Evolutionary conservation across 2,888 invertebrate species (phyloP).

Genomic region (Homarus gammarus): DNA sequence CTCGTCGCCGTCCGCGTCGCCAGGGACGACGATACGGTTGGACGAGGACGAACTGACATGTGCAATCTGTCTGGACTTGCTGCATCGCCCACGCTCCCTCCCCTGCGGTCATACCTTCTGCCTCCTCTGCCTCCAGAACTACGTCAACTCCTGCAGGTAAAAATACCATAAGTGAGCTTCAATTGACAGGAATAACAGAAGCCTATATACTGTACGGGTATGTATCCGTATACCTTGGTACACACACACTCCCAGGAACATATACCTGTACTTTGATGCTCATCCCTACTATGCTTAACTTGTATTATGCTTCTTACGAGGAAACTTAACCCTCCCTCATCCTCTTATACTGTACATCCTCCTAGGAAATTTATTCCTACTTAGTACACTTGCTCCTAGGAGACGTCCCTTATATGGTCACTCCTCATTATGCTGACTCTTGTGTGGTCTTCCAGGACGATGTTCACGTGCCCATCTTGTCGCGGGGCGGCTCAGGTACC

Average conservation of each 20-base stretch:
- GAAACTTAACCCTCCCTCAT: too few species aligned
- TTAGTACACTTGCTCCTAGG: too few species aligned
- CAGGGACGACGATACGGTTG: neutral
- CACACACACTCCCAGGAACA: constrained; percentile 9
- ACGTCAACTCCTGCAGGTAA: constrained; percentile 78
- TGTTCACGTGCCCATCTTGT: constrained; percentile 83
- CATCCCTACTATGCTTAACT: neutral
- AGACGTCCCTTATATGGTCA: too few species aligned
- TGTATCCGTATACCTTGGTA: neutral
- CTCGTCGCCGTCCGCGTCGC: constrained; percentile 18
- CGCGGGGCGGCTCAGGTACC: constrained; percentile 81
- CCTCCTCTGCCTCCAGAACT: constrained; percentile 82
- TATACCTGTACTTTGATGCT: neutral
- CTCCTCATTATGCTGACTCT: too few species aligned
- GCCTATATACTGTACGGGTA: neutral
- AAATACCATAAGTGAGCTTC: too few species aligned
- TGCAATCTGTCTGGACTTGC: constrained; percentile 71
- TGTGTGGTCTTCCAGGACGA: too few species aligned
- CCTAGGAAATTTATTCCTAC: too few species aligned
- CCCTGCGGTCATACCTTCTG: constrained; percentile 86
- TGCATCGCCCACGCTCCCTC: constrained; percentile 79
- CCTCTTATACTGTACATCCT: too few species aligned
- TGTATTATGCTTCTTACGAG: too few species aligned
- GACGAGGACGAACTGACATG: constrained; percentile 66
- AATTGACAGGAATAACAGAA: too few species aligned